phyloP scores from a whole-genome alignment of 2,888 invertebrate species.

The Atrina japonica region DNA sequence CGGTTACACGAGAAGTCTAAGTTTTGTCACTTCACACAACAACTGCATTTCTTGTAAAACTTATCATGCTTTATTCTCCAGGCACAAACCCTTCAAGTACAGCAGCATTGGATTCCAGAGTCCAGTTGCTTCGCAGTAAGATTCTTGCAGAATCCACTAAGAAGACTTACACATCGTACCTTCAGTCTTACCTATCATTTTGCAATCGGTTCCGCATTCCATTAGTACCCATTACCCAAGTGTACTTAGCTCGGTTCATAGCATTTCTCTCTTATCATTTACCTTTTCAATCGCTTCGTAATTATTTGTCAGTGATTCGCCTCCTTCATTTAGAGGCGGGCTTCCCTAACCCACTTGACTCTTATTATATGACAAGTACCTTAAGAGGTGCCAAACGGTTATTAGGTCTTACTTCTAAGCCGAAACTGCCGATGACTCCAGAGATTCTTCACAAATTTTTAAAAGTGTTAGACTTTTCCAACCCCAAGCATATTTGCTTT shows the following conservation, averaged over 20 bases:
- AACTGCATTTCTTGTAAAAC: slow-evolving; percentile 14
- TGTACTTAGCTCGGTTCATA: slow-evolving; percentile 27
- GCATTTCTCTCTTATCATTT: slow-evolving; percentile 16
- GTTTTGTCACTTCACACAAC: background rate
- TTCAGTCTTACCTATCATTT: slow-evolving; percentile 19
- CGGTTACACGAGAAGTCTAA: slow-evolving; percentile 21
- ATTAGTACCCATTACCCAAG: slow-evolving; percentile 13
- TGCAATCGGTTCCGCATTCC: slow-evolving; percentile 14
- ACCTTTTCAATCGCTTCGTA: background rate
- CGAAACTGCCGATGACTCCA: slow-evolving; percentile 35
- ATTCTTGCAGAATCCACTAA: slow-evolving; percentile 30
- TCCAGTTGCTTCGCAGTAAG: slow-evolving; percentile 1
- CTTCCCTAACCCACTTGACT: slow-evolving; percentile 9
- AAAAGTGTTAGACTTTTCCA: too few species aligned
- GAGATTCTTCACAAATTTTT: too few species aligned
- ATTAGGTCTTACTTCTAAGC: too few species aligned
- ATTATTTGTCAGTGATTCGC: slow-evolving; percentile 11
- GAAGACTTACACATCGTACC: slow-evolving; percentile 24
- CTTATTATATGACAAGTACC: background rate
- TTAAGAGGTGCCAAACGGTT: slow-evolving; percentile 24
- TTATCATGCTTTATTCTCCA: slow-evolving; percentile 12
- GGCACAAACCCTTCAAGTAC: background rate
- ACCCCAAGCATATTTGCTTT: too few species aligned
- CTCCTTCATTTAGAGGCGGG: too few species aligned
- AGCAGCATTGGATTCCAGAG: slow-evolving; percentile 19